Conservation (phyloP, 35 echinoderm and acorn worm genomes). For the Ophioderma brevispina region DNA sequence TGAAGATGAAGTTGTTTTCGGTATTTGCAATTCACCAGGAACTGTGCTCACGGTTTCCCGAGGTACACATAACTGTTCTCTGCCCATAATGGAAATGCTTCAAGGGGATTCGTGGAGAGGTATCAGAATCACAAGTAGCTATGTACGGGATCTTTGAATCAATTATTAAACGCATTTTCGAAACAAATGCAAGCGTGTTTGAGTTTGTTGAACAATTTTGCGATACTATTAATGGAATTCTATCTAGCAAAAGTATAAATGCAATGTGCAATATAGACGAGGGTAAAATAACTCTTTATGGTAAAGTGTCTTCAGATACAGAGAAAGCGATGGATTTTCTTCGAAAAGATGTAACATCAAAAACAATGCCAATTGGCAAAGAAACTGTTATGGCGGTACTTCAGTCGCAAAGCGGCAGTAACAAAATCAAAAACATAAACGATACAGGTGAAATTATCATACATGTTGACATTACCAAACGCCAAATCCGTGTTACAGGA, state of each 20-base stretch:
- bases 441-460: neutral
- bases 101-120: constrained; percentile 16
- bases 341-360: neutral
- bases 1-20: constrained; percentile 1
- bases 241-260: neutral
- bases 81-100: neutral
- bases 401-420: neutral
- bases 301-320: neutral
- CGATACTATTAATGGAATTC: constrained; percentile 19
- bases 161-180: neutral
- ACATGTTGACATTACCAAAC: neutral
- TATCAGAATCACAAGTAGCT: neutral
- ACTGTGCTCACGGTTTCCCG: neutral
- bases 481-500: constrained; percentile 4
- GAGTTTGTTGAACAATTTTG: neutral
- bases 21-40: constrained; percentile 10
- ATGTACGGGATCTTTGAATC: constrained; percentile 22
- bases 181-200: neutral
- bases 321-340: neutral
- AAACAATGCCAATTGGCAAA: neutral
- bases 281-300: constrained; percentile 2
- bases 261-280: constrained; percentile 19
- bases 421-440: neutral
- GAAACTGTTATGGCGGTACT: constrained; percentile 9
- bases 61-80: neutral